phyloP scores from a whole-genome alignment of 2,113 vertebrate genomes.

The Panthera tigris region DNA sequence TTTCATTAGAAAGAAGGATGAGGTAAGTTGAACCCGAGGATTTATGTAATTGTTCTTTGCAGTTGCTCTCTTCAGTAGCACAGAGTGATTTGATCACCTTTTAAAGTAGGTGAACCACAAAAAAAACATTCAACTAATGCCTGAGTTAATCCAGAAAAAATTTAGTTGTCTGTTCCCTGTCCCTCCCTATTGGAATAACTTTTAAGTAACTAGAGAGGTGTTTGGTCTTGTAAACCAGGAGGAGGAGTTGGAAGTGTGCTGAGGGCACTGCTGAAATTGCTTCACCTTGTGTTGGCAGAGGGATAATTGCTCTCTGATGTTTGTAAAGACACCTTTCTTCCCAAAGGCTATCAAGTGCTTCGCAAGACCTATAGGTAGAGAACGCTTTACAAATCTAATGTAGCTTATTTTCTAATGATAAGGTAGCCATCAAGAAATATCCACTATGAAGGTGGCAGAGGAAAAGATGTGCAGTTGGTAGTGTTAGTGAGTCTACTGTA shows the following conservation, averaged over 20 bases:
- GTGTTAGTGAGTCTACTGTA: neutral
- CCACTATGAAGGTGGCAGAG: constrained; percentile 10
- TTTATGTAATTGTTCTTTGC: constrained; percentile 73
- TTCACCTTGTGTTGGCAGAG: constrained; percentile 48
- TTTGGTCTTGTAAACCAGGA: constrained; percentile 72
- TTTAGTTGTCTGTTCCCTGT: constrained; percentile 53
- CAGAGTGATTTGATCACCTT: constrained; percentile 71
- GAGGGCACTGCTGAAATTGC: constrained; percentile 42
- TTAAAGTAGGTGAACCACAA: constrained; percentile 73
- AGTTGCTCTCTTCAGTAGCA: constrained; percentile 53
- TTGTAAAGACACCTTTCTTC: constrained; percentile 59
- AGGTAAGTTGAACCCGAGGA: constrained; percentile 58
- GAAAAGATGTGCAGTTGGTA: neutral
- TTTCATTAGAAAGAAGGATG: constrained; percentile 58
- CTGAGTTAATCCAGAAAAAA: constrained; percentile 77
- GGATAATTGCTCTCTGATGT: constrained; percentile 53
- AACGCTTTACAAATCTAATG: constrained; percentile 1
- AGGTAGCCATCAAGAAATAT: neutral
- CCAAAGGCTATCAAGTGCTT: constrained; percentile 46
- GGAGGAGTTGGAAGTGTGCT: constrained; percentile 59
- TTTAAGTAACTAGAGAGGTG: constrained; percentile 65
- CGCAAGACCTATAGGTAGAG: neutral
- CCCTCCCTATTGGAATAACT: constrained; percentile 54
- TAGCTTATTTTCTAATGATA: constrained; percentile 42
- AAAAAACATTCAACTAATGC: constrained; percentile 68